Conservation (phyloP, 2,797 vertebrate species). For the Percopsis omiscomaycus region DNA sequence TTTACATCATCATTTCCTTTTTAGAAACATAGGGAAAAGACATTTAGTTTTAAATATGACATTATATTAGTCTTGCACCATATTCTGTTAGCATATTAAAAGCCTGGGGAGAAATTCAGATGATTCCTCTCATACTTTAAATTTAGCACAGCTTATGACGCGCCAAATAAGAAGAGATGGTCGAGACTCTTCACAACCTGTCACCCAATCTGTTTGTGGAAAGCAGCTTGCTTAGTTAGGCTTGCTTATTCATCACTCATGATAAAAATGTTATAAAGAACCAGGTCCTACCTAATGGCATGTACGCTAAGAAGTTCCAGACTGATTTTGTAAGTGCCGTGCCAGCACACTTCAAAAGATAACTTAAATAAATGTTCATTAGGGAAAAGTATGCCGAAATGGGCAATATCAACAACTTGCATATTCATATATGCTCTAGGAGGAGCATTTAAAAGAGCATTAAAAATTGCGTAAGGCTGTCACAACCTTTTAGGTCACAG, state of each 20-base stretch:
- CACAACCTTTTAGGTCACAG: neutral
- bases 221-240: slow-evolving; percentile 18
- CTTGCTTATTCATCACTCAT: neutral
- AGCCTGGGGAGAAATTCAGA: slow-evolving; percentile 49
- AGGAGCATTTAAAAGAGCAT: neutral
- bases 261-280: neutral
- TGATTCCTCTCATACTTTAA: slow-evolving; percentile 59
- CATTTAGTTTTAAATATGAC: slow-evolving; percentile 18
- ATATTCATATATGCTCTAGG: neutral
- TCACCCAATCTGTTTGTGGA: slow-evolving; percentile 54
- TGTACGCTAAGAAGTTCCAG: too few relatives aligned
- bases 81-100: slow-evolving; percentile 40
- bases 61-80: slow-evolving; percentile 29
- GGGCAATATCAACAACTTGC: neutral
- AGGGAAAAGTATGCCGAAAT: too few relatives aligned
- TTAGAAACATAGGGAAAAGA: neutral
- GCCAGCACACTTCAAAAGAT: too few relatives aligned
- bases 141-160: slow-evolving; percentile 62
- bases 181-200: slow-evolving; percentile 58
- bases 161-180: slow-evolving; percentile 54
- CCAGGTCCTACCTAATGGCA: too few relatives aligned
- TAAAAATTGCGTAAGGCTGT: neutral
- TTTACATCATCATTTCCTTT: too few relatives aligned
- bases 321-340: too few relatives aligned
- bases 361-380: too few relatives aligned